Conservation (phyloP, 2,797 vertebrate species). For the Pangasius larnaudii region DNA sequence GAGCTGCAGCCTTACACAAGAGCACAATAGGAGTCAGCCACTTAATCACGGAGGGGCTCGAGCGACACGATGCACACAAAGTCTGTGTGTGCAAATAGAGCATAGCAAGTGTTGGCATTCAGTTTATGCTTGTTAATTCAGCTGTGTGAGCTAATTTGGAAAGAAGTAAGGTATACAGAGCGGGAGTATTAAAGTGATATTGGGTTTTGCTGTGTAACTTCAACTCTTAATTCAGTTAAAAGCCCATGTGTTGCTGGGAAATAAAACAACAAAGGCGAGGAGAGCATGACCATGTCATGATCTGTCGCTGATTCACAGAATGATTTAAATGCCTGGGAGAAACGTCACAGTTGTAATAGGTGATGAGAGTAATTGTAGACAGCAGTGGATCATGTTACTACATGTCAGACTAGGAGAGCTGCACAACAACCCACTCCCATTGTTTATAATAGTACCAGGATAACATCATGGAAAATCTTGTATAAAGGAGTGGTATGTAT, state of each 20-base stretch:
- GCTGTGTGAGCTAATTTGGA: constrained; percentile 7
- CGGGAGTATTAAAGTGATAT: neutral
- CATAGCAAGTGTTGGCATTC: constrained; percentile 32
- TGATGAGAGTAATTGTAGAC: constrained; percentile 53
- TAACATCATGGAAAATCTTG: constrained; percentile 30
- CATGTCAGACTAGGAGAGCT: constrained; percentile 33
- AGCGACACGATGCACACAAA: neutral
- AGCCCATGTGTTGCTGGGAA: neutral
- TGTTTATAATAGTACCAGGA: constrained; percentile 17
- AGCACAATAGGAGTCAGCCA: constrained; percentile 22
- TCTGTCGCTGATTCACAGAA: constrained; percentile 5
- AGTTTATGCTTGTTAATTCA: constrained; percentile 33
- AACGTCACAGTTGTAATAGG: constrained; percentile 40
- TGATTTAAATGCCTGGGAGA: constrained; percentile 32
- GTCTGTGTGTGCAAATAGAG: constrained; percentile 11
- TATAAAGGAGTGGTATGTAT: neutral
- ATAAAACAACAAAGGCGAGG: neutral
- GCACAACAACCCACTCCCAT: constrained; percentile 30
- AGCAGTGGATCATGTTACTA: constrained; percentile 48
- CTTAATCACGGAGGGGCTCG: constrained; percentile 23
- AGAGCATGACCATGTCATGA: constrained; percentile 5
- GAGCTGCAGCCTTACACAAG: constrained; percentile 12
- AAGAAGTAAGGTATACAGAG: neutral
- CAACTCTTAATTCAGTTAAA: constrained; percentile 11
- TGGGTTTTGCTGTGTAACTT: constrained; percentile 4